phyloP scores from a whole-genome alignment of 2,797 vertebrate species.

The Otolemur crassicaudatus region DNA sequence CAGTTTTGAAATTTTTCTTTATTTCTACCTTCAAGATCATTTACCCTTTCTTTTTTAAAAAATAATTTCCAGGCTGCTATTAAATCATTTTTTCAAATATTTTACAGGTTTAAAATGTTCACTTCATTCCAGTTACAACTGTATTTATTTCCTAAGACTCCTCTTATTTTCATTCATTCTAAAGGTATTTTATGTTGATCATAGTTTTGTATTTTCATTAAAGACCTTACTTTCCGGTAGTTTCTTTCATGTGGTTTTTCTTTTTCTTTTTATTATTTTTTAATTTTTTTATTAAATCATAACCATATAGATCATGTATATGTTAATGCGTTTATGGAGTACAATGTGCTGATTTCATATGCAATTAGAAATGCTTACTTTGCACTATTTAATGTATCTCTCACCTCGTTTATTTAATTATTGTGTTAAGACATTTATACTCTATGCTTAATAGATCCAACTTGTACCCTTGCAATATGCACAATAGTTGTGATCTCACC shows the following conservation, averaged over 20 bases:
- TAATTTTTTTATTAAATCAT: too few species aligned
- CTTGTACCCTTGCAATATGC: too few species aligned
- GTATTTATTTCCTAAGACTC: neutral
- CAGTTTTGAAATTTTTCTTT: neutral
- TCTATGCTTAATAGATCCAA: too few species aligned
- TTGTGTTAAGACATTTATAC: too few species aligned
- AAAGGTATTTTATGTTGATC: neutral
- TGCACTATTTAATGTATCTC: too few species aligned
- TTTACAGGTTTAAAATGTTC: neutral
- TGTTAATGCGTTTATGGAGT: too few species aligned
- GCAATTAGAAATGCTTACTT: too few species aligned
- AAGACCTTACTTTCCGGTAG: neutral
- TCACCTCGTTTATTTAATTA: too few species aligned
- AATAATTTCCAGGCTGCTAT: neutral
- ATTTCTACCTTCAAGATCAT: neutral
- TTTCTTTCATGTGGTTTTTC: neutral
- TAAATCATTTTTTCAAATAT: neutral
- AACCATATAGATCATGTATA: too few species aligned
- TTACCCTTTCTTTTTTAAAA: neutral
- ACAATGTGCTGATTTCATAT: too few species aligned
- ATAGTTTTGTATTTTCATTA: neutral
- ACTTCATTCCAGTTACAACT: neutral
- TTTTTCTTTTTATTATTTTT: neutral
- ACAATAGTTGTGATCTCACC: too few species aligned
- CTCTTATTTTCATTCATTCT: neutral